phyloP scores from a whole-genome alignment of 2,888 invertebrate genomes.

The Luperina nickerlii region DNA sequence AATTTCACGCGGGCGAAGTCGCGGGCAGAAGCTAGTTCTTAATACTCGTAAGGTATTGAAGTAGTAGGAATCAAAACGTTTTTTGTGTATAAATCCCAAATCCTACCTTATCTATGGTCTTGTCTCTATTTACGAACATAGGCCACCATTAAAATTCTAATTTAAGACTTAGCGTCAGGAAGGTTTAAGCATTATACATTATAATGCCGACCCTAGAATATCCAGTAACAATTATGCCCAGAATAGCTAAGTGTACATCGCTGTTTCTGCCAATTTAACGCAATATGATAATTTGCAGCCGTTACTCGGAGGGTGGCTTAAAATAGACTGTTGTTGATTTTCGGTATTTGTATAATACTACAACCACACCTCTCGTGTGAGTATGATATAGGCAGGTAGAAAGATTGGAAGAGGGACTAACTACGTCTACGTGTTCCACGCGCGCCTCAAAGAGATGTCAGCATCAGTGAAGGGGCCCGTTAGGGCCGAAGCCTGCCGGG shows the following conservation, averaged over 20 bases:
- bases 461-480: too few relatives aligned
- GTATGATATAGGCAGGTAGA: too few relatives aligned
- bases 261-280: slow-evolving; percentile 38
- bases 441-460: too few relatives aligned
- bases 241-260: slow-evolving; percentile 41
- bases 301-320: background rate
- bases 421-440: too few relatives aligned
- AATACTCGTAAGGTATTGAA: background rate
- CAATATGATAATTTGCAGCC: slow-evolving; percentile 14
- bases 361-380: background rate
- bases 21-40: too few relatives aligned
- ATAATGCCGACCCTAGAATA: background rate
- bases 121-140: background rate
- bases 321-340: slow-evolving; percentile 1
- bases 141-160: background rate
- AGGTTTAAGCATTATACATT: background rate
- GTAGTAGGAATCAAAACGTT: background rate
- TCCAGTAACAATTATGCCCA: background rate
- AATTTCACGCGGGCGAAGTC: too few relatives aligned
- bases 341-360: background rate
- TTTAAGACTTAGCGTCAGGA: background rate
- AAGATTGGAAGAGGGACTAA: background rate
- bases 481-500: too few relatives aligned
- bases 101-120: too few relatives aligned
- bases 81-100: background rate